Percentiles rank a stretch among this genome's conserved stretches.
These are phyloP conservation scores for Boloria euphrosyne DNA, from an alignment of 2,888 invertebrate genomes.

Conservation along the genomic window DNA sequence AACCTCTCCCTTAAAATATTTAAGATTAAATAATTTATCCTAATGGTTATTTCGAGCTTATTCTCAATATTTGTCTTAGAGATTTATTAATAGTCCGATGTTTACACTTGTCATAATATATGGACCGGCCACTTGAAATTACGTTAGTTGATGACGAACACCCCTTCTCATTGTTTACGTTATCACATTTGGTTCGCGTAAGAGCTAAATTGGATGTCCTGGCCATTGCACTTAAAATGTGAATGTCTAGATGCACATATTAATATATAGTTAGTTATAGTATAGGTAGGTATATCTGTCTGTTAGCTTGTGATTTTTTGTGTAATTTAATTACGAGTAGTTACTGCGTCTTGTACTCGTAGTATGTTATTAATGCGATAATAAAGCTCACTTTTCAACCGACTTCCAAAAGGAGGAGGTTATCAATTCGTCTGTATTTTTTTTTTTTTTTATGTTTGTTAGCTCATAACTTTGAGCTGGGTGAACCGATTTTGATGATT, in stretches of 20 bases:
- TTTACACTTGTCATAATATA: constrained; percentile 28
- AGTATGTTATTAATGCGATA: too few relatives aligned
- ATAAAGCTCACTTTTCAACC: too few relatives aligned
- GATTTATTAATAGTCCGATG: constrained; percentile 28
- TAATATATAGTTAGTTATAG: background rate
- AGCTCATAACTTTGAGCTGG: too few relatives aligned
- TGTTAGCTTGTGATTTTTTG: too few relatives aligned
- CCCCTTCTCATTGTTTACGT: constrained; percentile 50
- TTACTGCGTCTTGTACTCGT: too few relatives aligned
- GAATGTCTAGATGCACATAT: background rate
- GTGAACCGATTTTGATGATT: too few relatives aligned
- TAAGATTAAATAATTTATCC: too few relatives aligned
- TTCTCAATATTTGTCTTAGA: constrained; percentile 10
- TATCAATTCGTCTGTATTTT: too few relatives aligned
- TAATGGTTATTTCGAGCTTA: background rate
- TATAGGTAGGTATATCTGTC: background rate
- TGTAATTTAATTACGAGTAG: too few relatives aligned
- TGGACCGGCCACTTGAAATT: constrained; percentile 24
- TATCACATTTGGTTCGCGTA: constrained; percentile 54
- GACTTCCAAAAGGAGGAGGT: too few relatives aligned
- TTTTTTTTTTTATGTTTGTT: too few relatives aligned
- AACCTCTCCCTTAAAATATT: too few relatives aligned
- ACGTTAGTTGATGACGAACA: constrained; percentile 47
- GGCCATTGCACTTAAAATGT: constrained; percentile 8
- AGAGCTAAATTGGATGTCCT: constrained; percentile 31